Evolutionary conservation across 2,113 vertebrate genomes (phyloP).

Genomic region (Orthonyx spaldingii): DNA sequence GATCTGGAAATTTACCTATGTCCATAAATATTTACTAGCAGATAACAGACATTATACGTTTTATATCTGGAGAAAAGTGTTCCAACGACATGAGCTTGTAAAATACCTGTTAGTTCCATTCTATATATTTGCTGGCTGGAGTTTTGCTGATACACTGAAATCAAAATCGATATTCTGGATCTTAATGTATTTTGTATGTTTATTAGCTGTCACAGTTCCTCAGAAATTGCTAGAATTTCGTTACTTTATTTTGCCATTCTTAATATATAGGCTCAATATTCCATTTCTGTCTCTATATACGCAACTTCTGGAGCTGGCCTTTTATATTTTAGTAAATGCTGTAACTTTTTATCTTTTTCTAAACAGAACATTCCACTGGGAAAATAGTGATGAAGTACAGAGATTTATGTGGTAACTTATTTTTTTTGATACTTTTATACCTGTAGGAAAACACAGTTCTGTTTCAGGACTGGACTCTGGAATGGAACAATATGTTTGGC

Average conservation of each 20-base stretch:
- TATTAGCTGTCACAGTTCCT: slow-evolving; percentile 80
- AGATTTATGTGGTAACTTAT: slow-evolving; percentile 93
- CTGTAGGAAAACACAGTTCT: neutral
- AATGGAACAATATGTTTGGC: neutral
- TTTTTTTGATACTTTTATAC: neutral
- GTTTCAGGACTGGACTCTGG: neutral
- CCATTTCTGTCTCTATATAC: slow-evolving; percentile 78
- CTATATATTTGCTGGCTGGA: slow-evolving; percentile 91
- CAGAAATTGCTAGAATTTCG: slow-evolving; percentile 95
- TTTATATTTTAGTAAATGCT: slow-evolving; percentile 82
- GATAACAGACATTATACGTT: slow-evolving; percentile 96
- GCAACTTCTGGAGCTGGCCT: slow-evolving; percentile 80
- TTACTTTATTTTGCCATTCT: slow-evolving; percentile 93
- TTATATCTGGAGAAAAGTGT: slow-evolving; percentile 91
- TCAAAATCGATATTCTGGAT: slow-evolving; percentile 88
- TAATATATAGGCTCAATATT: slow-evolving; percentile 90
- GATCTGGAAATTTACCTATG: slow-evolving; percentile 90
- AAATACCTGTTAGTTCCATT: slow-evolving; percentile 84
- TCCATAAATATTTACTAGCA: slow-evolving; percentile 91
- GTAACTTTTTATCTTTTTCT: slow-evolving; percentile 87
- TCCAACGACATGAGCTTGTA: slow-evolving; percentile 81
- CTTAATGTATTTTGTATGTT: slow-evolving; percentile 81
- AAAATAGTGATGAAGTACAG: slow-evolving; percentile 80
- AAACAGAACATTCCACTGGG: slow-evolving; percentile 88
- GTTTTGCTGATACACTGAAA: slow-evolving; percentile 83